Conservation (phyloP, 2,113 vertebrate species). For the Castor canadensis region DNA sequence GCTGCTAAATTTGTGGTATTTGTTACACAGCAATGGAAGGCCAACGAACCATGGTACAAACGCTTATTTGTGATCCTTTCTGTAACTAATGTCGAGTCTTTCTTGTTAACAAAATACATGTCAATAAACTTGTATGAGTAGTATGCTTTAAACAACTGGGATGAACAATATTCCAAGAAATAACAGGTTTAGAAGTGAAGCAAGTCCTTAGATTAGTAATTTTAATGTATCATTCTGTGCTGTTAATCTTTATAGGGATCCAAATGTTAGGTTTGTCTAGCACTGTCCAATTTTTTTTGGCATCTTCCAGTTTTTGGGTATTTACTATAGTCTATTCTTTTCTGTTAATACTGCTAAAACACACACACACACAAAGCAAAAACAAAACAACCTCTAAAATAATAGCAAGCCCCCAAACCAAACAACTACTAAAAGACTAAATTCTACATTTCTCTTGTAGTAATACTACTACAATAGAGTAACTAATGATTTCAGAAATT, state of each 20-base stretch:
- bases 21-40: conserved; percentile 44
- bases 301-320: conserved; percentile 33
- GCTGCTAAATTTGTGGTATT: conserved; percentile 19
- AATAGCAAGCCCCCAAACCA: background rate
- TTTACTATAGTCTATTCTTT: background rate
- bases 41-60: background rate
- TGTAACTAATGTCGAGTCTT: conserved; percentile 24
- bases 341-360: conserved; percentile 40
- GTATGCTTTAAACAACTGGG: background rate
- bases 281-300: background rate
- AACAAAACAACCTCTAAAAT: background rate
- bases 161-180: background rate
- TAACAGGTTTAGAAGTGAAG: background rate
- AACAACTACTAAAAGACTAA: background rate
- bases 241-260: background rate
- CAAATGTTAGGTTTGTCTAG: background rate
- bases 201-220: background rate
- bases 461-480: conserved; percentile 24
- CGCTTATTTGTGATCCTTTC: background rate
- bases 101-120: conserved; percentile 28
- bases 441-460: background rate
- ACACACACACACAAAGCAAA: background rate
- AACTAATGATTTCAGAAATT: conserved; percentile 15
- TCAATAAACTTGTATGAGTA: background rate
- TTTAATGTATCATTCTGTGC: background rate